Percentiles rank a stretch among this genome's conserved stretches.
Evolutionary conservation across 2,888 invertebrate genomes (phyloP).

Genomic region (Sympetrum striolatum): DNA sequence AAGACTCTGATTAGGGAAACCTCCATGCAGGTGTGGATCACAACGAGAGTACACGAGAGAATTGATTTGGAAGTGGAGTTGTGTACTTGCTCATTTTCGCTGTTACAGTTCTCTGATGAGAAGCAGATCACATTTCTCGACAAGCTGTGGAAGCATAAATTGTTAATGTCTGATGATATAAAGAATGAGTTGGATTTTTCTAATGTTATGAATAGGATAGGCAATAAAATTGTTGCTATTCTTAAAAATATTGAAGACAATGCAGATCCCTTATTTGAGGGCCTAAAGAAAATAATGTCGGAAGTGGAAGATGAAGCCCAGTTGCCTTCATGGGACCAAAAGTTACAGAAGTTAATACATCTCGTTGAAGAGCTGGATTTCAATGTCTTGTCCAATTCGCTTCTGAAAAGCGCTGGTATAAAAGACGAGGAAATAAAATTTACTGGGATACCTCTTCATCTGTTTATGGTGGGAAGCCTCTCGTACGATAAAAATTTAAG

Average conservation of each 20-base stretch:
- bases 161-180: background rate
- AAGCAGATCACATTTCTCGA: background rate
- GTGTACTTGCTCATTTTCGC: background rate
- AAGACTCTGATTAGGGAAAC: background rate
- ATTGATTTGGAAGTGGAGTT: background rate
- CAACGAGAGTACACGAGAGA: background rate
- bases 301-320: background rate
- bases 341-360: background rate
- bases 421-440: background rate
- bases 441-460: background rate
- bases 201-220: background rate
- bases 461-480: background rate
- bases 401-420: background rate
- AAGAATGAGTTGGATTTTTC: background rate
- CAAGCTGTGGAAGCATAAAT: background rate
- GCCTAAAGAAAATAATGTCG: too few relatives aligned
- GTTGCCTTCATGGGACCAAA: background rate
- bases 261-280: too few relatives aligned
- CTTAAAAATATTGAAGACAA: background rate
- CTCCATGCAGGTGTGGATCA: background rate
- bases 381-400: background rate
- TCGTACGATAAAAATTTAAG: background rate
- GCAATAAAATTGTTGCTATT: background rate
- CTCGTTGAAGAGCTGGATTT: background rate
- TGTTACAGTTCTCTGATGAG: background rate